phyloP scores from a whole-genome alignment of 1,140 invertebrate species.

The Bemisia tabaci region DNA sequence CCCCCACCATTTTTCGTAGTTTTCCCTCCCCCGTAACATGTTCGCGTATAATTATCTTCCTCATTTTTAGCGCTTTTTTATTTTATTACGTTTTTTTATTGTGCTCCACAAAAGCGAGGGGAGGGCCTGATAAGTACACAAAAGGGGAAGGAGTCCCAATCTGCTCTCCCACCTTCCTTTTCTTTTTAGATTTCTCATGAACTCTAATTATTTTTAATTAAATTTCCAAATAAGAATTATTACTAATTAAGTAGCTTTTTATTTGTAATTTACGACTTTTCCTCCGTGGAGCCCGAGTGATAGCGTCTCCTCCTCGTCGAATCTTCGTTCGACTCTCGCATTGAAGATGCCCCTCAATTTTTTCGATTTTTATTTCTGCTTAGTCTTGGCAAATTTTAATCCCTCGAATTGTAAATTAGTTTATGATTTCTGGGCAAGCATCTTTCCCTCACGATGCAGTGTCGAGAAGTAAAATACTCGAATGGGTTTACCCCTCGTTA shows the following conservation, averaged over 20 bases:
- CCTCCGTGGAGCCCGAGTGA: neutral
- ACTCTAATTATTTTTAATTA: constrained; percentile 1
- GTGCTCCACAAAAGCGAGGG: neutral
- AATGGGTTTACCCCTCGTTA: too few species aligned
- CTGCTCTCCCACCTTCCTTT: neutral
- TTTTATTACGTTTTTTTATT: neutral
- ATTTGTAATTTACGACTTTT: neutral
- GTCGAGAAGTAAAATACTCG: too few species aligned
- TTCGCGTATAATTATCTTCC: neutral
- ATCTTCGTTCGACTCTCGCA: too few species aligned
- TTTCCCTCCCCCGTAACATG: neutral
- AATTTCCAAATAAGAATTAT: neutral
- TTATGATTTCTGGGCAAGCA: too few species aligned
- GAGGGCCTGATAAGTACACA: neutral
- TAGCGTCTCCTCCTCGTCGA: neutral
- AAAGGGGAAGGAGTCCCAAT: neutral
- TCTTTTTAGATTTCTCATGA: neutral
- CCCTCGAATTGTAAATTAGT: too few species aligned
- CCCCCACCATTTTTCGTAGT: neutral
- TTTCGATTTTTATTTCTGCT: too few species aligned
- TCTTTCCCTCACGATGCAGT: too few species aligned
- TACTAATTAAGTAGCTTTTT: neutral
- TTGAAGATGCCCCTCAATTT: too few species aligned
- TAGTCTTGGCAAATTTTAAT: too few species aligned
- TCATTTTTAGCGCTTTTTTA: neutral